Percentiles rank a stretch among this genome's conserved stretches.
These are phyloP conservation scores for Pseudococcus viburni DNA, from an alignment of 2,888 invertebrate genomes.

Conservation along the genomic window DNA sequence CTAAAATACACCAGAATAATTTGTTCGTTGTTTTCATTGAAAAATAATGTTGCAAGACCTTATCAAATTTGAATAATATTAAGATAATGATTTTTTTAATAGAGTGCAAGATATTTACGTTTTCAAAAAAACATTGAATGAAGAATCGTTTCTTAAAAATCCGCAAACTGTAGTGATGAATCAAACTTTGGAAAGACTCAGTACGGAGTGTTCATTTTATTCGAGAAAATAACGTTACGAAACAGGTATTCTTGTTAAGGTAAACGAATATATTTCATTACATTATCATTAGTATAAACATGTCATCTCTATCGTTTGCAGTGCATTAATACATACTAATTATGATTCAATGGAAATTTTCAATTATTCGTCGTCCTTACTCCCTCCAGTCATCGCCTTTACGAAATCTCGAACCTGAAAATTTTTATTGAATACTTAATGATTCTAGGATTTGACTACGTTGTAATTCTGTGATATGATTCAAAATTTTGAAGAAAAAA, in stretches of 20 bases:
- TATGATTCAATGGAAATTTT: background rate
- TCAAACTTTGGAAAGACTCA: background rate
- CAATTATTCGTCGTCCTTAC: background rate
- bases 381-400: conserved; percentile 33
- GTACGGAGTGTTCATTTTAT: background rate
- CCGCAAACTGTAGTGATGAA: background rate
- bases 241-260: background rate
- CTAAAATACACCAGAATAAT: conserved; percentile 32
- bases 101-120: background rate
- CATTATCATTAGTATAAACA: background rate
- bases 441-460: background rate
- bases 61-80: background rate
- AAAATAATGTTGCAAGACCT: too few species aligned
- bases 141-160: conserved; percentile 19
- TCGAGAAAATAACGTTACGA: background rate
- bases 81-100: background rate
- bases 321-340: background rate
- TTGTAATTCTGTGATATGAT: too few species aligned
- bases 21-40: conserved; percentile 26
- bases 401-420: conserved; percentile 29
- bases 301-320: background rate
- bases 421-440: background rate
- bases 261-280: background rate
- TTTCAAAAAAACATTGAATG: conserved; percentile 16
- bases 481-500: background rate